Percentiles rank a stretch among this genome's conserved stretches.
These are phyloP conservation scores for Zosterops pallidus DNA, from an alignment of 2,113 vertebrate genomes.

Conservation along the genomic window DNA sequence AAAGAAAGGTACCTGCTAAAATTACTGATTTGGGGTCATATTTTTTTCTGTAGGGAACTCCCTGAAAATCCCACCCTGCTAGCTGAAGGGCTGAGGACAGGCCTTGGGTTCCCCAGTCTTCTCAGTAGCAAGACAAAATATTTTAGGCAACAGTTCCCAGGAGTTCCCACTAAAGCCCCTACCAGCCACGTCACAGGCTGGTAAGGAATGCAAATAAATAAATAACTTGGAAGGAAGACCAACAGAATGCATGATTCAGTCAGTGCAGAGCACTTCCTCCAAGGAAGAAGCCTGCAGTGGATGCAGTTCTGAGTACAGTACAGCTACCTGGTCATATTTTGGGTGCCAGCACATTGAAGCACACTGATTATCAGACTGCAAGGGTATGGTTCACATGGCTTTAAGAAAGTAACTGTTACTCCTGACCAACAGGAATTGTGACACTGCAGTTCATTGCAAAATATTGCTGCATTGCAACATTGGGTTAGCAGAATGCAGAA, in stretches of 20 bases:
- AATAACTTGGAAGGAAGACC: background rate
- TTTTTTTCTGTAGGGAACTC: background rate
- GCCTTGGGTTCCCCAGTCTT: background rate
- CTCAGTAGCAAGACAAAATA: background rate
- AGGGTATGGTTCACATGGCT: background rate
- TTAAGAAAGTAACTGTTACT: background rate
- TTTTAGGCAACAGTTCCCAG: background rate
- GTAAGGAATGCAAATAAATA: background rate
- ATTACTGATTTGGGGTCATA: background rate
- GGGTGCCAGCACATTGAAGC: background rate
- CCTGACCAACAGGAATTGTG: background rate
- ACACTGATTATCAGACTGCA: background rate
- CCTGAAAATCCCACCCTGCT: background rate
- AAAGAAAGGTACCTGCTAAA: background rate
- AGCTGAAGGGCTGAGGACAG: background rate
- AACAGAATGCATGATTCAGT: background rate
- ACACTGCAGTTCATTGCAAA: background rate
- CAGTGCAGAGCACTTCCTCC: background rate
- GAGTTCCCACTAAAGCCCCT: background rate
- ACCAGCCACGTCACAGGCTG: rapidly evolving
- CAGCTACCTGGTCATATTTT: background rate
- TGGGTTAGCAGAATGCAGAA: background rate
- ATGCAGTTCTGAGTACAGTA: background rate
- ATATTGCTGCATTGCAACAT: background rate
- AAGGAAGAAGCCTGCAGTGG: background rate